phyloP scores from a whole-genome alignment of 1,140 invertebrate species.

The Wiebesia pumilae region DNA sequence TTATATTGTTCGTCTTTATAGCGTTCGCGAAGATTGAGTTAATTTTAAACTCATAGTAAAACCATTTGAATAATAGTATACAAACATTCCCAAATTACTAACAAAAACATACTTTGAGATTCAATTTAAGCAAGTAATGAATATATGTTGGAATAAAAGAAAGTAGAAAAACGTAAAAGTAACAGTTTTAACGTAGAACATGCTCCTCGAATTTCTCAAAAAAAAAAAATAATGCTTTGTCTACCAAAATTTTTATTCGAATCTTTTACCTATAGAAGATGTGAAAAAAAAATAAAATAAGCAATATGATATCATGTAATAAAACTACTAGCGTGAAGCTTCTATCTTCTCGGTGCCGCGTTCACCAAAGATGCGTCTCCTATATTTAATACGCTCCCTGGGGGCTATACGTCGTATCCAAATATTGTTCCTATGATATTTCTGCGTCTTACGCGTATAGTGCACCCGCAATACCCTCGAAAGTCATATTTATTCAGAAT shows the following conservation, averaged over 20 bases:
- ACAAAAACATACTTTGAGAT: not conserved
- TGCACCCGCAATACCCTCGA: conserved; percentile 39
- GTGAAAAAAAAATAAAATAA: not conserved
- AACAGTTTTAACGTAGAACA: not conserved
- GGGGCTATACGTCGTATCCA: conserved; percentile 68
- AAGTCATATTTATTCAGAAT: conserved; percentile 44
- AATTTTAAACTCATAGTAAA: not conserved
- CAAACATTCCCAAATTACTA: conserved; percentile 26
- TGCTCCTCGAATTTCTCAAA: not conserved
- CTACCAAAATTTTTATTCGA: not conserved
- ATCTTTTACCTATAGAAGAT: not conserved
- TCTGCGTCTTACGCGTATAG: conserved; percentile 67
- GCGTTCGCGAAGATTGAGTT: not conserved
- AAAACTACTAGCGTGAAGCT: conserved; percentile 8
- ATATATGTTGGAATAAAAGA: not conserved
- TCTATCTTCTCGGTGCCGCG: conserved; percentile 57
- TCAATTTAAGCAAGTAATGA: conserved; percentile 7
- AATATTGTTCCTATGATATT: conserved; percentile 71
- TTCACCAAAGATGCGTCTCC: conserved; percentile 66
- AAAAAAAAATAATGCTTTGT: not conserved
- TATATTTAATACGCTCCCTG: conserved; percentile 27
- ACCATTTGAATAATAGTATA: not conserved
- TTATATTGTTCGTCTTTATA: not conserved
- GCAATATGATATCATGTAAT: not conserved
- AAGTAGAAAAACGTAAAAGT: not conserved